Percentiles rank a stretch among this genome's conserved stretches.
These are phyloP conservation scores for Euura saliciscinereae DNA, from an alignment of 1,140 invertebrate species.

Conservation along the genomic window DNA sequence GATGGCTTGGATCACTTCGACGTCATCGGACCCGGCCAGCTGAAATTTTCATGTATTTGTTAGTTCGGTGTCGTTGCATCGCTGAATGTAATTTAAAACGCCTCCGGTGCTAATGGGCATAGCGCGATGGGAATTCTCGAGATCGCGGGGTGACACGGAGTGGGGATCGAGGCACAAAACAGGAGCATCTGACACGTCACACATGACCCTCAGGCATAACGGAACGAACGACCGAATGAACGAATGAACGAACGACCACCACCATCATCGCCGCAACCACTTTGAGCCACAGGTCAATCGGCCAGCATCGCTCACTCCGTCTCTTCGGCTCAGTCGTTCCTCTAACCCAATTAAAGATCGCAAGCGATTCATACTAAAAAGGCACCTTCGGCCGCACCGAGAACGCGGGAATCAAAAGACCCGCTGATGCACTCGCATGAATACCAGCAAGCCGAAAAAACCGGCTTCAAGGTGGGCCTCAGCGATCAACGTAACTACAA, in stretches of 20 bases:
- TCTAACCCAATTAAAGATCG: slow-evolving; percentile 7
- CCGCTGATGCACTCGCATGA: not conserved
- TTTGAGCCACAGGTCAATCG: slow-evolving; percentile 47
- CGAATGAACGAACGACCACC: slow-evolving; percentile 1
- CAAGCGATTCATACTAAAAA: not conserved
- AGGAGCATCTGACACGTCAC: slow-evolving; percentile 29
- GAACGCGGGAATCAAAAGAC: not conserved
- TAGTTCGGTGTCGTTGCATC: not conserved
- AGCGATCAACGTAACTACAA: too few species aligned
- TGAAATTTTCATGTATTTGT: slow-evolving; percentile 31
- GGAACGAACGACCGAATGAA: slow-evolving; percentile 34
- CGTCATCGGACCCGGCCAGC: slow-evolving; percentile 64
- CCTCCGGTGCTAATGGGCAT: slow-evolving; percentile 18
- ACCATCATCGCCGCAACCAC: slow-evolving; percentile 12
- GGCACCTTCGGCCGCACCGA: not conserved
- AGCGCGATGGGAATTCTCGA: slow-evolving; percentile 11
- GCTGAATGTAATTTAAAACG: not conserved
- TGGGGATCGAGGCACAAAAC: slow-evolving; percentile 9
- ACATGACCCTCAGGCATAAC: slow-evolving; percentile 50
- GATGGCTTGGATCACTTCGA: slow-evolving; percentile 69
- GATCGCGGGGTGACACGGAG: slow-evolving; percentile 25
- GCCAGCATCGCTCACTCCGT: slow-evolving; percentile 32
- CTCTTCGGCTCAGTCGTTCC: slow-evolving; percentile 5
- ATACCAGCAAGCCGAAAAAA: not conserved
- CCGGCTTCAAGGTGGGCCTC: too few species aligned